phyloP scores from a whole-genome alignment of 2,797 vertebrate genomes.

The Dallia pectoralis region DNA sequence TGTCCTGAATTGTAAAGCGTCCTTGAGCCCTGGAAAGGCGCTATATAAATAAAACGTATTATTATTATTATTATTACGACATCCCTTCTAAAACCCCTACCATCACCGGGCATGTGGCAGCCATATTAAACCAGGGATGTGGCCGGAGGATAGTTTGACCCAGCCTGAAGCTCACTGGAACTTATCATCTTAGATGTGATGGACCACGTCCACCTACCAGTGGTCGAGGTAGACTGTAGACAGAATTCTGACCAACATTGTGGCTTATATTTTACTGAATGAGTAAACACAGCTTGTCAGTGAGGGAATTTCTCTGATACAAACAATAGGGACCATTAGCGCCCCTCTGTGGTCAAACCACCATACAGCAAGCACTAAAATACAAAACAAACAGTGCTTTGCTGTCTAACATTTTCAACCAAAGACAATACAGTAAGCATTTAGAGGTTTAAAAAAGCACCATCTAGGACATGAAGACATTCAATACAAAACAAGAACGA shows the following conservation, averaged over 20 bases:
- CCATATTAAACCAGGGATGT: conserved; percentile 1
- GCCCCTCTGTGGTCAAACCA: conserved; percentile 56
- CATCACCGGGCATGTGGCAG: neutral
- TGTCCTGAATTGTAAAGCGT: no score
- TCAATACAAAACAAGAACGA: neutral
- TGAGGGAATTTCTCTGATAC: neutral
- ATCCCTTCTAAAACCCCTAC: neutral
- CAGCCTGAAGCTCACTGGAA: neutral
- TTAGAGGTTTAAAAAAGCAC: conserved; percentile 3
- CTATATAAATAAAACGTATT: no score
- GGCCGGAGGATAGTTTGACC: neutral
- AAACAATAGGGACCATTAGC: conserved; percentile 35
- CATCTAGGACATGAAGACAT: neutral
- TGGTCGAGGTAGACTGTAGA: neutral
- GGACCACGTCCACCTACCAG: neutral
- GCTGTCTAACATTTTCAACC: neutral
- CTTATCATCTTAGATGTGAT: neutral
- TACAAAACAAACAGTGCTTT: neutral
- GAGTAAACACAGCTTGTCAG: neutral
- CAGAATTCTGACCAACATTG: neutral
- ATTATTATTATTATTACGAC: no score
- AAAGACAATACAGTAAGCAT: conserved; percentile 6
- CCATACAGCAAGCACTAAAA: conserved; percentile 25
- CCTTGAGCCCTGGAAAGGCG: no score
- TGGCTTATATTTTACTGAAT: neutral